phyloP scores from a whole-genome alignment of 1,140 invertebrate genomes.

The Lysiphlebus fabarum region DNA sequence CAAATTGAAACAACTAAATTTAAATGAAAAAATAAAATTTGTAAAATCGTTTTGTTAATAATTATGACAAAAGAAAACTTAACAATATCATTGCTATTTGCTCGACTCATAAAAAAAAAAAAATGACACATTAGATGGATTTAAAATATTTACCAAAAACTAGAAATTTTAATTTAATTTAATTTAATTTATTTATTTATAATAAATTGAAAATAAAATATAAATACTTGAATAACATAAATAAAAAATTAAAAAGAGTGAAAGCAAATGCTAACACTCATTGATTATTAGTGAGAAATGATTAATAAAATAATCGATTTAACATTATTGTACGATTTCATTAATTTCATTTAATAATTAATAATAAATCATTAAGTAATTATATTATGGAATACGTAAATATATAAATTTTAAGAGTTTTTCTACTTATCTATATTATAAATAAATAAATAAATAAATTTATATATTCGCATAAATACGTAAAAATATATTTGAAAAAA shows the following conservation, averaged over 20 bases:
- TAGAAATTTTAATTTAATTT: background rate
- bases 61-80: background rate
- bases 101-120: background rate
- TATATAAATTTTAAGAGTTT: slow-evolving; percentile 38
- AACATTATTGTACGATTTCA: slow-evolving; percentile 30
- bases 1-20: background rate
- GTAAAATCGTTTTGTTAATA: background rate
- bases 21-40: slow-evolving; percentile 1
- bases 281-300: slow-evolving; percentile 29
- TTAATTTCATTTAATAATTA: slow-evolving; percentile 34
- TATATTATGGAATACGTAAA: slow-evolving; percentile 29
- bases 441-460: slow-evolving; percentile 7
- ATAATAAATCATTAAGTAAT: slow-evolving; percentile 13
- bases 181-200: background rate
- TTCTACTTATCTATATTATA: slow-evolving; percentile 49
- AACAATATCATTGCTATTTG: background rate
- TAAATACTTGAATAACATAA: slow-evolving; percentile 6
- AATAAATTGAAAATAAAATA: slow-evolving; percentile 8
- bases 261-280: slow-evolving; percentile 22
- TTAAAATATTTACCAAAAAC: background rate
- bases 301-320: slow-evolving; percentile 31
- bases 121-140: background rate
- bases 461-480: slow-evolving; percentile 8
- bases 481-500: too few species aligned
- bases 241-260: slow-evolving; percentile 18